A percentile compares a stretch with the other conserved stretches of the same genome.
These are phyloP conservation scores for Micrasema longulum DNA, from an alignment of 1,140 invertebrate species.

Conservation along the genomic window DNA sequence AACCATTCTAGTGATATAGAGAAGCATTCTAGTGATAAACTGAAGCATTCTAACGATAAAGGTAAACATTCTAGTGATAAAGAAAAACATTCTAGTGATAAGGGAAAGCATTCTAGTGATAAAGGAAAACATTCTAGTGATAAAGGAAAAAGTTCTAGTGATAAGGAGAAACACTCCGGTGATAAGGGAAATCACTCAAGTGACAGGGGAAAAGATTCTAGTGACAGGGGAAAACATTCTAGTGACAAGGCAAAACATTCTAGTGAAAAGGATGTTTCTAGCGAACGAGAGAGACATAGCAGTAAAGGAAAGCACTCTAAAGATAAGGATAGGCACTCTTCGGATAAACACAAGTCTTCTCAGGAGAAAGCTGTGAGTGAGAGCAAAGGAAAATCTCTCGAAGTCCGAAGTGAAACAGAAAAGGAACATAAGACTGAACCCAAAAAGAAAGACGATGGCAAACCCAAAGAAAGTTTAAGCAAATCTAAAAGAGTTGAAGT, in stretches of 20 bases:
- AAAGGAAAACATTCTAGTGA: conserved; percentile 58
- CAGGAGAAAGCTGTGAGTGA: conserved; percentile 54
- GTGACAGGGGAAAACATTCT: conserved; percentile 54
- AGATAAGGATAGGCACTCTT: conserved; percentile 58
- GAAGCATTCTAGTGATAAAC: not conserved
- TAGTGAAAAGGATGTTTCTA: conserved; percentile 61
- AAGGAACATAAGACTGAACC: conserved; percentile 38
- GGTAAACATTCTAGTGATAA: conserved; percentile 59
- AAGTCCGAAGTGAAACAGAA: not conserved
- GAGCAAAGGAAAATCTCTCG: conserved; percentile 35
- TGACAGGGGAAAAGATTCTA: conserved; percentile 55
- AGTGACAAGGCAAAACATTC: conserved; percentile 60
- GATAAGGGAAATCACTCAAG: conserved; percentile 57
- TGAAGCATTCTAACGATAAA: conserved; percentile 56
- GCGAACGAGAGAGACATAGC: conserved; percentile 59
- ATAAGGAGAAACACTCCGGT: conserved; percentile 59
- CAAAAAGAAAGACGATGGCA: not conserved
- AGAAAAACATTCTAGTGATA: conserved; percentile 50
- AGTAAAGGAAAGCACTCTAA: conserved; percentile 56
- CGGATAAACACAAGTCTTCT: conserved; percentile 48
- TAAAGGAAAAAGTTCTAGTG: conserved; percentile 60
- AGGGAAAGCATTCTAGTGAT: conserved; percentile 56
- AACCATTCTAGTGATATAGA: conserved; percentile 59
- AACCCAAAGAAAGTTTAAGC: conserved; percentile 22
- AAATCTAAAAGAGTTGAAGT: conserved; percentile 1